Evolutionary conservation across 64 coral and sea anemone species (phyloP).

Genomic region (Exaiptasia diaphana): DNA sequence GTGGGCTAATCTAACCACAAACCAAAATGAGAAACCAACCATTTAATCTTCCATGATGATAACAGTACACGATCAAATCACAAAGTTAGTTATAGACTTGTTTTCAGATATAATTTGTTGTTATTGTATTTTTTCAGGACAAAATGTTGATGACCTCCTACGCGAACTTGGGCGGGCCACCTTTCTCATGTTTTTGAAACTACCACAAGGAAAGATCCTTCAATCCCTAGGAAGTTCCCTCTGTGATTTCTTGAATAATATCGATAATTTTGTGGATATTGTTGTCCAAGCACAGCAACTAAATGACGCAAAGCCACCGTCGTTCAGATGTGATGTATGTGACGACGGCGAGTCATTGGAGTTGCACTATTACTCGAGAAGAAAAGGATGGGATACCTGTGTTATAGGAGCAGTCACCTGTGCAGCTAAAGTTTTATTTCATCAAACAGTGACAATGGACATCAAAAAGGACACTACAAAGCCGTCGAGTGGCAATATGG

Average conservation of each 20-base stretch:
- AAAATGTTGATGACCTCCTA: conserved; percentile 15
- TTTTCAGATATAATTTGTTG: too few relatives aligned
- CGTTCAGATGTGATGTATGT: conserved; percentile 35
- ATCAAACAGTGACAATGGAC: conserved; percentile 18
- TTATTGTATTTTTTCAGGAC: conserved; percentile 19
- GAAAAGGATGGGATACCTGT: conserved; percentile 41
- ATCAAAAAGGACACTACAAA: neutral
- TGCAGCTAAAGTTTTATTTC: conserved; percentile 51
- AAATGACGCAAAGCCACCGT: conserved; percentile 25
- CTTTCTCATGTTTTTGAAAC: conserved; percentile 22
- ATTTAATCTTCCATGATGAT: too few relatives aligned
- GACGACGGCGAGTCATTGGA: conserved; percentile 28
- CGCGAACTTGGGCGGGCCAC: conserved; percentile 43
- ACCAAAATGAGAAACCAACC: too few relatives aligned
- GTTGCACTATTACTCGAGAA: conserved; percentile 50
- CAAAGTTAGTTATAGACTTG: too few relatives aligned
- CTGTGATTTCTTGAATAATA: conserved; percentile 60
- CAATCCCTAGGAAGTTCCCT: conserved; percentile 34
- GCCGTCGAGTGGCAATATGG: neutral
- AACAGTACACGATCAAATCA: too few relatives aligned
- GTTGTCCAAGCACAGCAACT: conserved; percentile 39
- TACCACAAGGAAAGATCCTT: conserved; percentile 39
- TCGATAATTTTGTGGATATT: conserved; percentile 52
- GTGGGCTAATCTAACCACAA: too few relatives aligned
- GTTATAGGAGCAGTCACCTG: conserved; percentile 41